A percentile compares a stretch with the other conserved stretches of the same genome.
Evolutionary conservation across 2,888 invertebrate genomes (phyloP).

Genomic region (Dinocampus coccinellae): DNA sequence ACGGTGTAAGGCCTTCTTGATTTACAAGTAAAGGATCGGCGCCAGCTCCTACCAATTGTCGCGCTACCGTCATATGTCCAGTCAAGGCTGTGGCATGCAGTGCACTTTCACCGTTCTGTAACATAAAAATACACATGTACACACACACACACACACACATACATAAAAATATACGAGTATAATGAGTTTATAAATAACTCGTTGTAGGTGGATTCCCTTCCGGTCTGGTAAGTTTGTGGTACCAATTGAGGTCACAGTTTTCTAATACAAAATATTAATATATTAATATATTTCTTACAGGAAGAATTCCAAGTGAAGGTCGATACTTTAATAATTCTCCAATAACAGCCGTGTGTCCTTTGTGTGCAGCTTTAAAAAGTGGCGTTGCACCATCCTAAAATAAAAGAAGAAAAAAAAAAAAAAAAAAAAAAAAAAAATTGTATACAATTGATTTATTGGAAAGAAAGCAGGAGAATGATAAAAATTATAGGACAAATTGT

Average conservation of each 20-base stretch:
- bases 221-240: neutral
- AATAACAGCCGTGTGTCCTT: constrained; percentile 91
- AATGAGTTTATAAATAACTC: neutral
- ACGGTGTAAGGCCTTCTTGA: constrained; percentile 79
- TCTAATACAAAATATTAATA: constrained; percentile 10
- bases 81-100: constrained; percentile 93
- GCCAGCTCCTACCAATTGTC: constrained; percentile 80
- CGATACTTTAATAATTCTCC: constrained; percentile 85
- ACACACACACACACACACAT: neutral
- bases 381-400: constrained; percentile 93
- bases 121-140: constrained; percentile 37
- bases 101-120: constrained; percentile 91
- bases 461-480: neutral
- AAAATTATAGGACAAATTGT: constrained; percentile 15
- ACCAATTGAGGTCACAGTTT: neutral
- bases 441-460: constrained; percentile 5
- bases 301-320: constrained; percentile 84
- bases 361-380: constrained; percentile 94
- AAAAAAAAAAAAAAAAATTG: constrained; percentile 51
- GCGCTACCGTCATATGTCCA: constrained; percentile 85
- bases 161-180: neutral
- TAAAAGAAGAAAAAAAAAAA: constrained; percentile 45
- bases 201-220: constrained; percentile 15
- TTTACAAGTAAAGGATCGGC: constrained; percentile 79
- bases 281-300: constrained; percentile 73